phyloP scores from a whole-genome alignment of 2,113 vertebrate species.

The Centropus unirufus region DNA sequence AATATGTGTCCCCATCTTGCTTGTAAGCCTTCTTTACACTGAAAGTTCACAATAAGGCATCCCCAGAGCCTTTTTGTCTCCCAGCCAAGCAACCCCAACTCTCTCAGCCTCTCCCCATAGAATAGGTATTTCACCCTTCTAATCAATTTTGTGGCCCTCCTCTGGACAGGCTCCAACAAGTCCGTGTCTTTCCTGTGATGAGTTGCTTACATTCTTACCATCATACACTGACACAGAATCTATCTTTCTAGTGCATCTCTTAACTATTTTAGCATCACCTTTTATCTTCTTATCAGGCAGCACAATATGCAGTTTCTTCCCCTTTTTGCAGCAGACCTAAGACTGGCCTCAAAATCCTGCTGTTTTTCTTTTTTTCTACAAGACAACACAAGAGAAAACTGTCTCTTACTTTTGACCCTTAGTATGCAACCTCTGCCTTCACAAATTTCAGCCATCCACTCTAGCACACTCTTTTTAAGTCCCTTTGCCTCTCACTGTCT shows the following conservation, averaged over 20 bases:
- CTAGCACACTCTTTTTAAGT: not conserved
- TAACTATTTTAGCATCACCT: not conserved
- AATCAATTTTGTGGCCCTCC: not conserved
- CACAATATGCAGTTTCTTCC: not conserved
- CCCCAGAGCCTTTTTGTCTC: not conserved
- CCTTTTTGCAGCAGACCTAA: not conserved
- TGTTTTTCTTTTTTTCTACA: not conserved
- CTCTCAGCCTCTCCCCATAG: not conserved
- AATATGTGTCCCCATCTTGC: not conserved
- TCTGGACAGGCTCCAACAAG: not conserved
- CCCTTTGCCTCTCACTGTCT: not conserved
- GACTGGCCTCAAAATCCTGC: not conserved
- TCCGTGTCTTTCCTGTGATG: not conserved
- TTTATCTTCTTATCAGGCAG: not conserved
- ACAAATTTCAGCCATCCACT: not conserved
- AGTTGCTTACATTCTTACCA: not conserved
- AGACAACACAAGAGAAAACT: not conserved
- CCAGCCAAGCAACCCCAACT: not conserved
- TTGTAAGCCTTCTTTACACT: not conserved
- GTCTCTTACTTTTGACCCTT: not conserved
- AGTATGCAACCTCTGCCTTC: not conserved
- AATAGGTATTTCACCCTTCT: not conserved
- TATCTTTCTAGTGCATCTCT: not conserved
- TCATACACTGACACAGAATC: not conserved
- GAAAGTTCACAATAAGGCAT: not conserved